Evolutionary conservation across 2,797 vertebrate genomes (phyloP).

Genomic region (Yasuhikotakia modesta): DNA sequence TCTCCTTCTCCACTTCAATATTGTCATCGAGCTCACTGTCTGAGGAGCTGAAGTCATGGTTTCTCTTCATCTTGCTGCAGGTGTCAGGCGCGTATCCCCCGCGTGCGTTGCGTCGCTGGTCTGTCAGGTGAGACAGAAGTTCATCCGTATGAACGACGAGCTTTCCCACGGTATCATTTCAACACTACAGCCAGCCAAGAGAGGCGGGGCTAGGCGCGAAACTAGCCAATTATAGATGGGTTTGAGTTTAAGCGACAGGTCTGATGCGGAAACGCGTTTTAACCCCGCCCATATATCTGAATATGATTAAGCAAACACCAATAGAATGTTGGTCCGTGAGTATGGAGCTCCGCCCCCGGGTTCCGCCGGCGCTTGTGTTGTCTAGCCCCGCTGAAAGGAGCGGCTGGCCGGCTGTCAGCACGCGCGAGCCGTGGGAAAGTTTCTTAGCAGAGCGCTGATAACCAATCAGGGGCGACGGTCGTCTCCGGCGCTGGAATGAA

Average conservation of each 20-base stretch:
- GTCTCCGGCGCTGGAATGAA: conserved; percentile 84
- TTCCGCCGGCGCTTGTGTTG: conserved; percentile 58
- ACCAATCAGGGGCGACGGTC: conserved; percentile 86
- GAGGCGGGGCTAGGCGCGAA: conserved; percentile 42
- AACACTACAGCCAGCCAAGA: conserved; percentile 56
- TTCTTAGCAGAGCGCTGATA: conserved; percentile 79
- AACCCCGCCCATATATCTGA: conserved; percentile 58
- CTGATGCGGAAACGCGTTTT: conserved; percentile 37
- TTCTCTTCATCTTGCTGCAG: conserved; percentile 82
- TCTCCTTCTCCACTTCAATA: conserved; percentile 93
- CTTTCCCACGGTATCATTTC: conserved; percentile 85
- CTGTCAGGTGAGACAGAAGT: conserved; percentile 44
- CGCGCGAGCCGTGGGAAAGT: conserved; percentile 94
- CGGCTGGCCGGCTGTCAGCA: conserved; percentile 88
- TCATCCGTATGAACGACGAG: conserved; percentile 69
- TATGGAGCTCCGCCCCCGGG: conserved; percentile 60
- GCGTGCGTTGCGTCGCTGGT: conserved; percentile 41
- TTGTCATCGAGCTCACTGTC: conserved; percentile 94
- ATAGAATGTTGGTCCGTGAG: conserved; percentile 70
- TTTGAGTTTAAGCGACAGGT: conserved; percentile 59
- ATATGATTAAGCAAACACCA: conserved; percentile 70
- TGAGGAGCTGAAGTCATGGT: conserved; percentile 93
- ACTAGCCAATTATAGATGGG: conserved; percentile 60
- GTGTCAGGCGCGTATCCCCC: conserved; percentile 30
- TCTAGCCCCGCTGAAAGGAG: conserved; percentile 75